Percentiles rank a stretch among this genome's conserved stretches.
Conservation (phyloP, 2,888 invertebrate genomes). For the Eulithis testata region DNA sequence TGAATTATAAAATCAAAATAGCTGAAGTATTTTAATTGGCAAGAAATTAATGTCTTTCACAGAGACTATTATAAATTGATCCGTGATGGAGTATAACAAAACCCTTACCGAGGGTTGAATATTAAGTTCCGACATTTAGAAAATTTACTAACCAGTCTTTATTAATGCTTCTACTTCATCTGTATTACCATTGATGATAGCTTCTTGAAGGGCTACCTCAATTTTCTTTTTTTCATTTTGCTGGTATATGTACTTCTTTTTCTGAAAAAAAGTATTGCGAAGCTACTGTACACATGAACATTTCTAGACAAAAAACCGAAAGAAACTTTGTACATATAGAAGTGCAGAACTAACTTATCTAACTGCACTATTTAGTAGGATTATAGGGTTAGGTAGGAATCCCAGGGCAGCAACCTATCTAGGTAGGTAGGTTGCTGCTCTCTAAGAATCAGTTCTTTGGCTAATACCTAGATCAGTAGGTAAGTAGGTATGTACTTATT, state of each 20-base stretch:
- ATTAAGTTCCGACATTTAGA: not conserved
- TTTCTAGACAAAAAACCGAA: not conserved
- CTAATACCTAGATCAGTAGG: not conserved
- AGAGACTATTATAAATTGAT: too few relatives aligned
- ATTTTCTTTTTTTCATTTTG: slow-evolving; percentile 60
- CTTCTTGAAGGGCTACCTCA: slow-evolving; percentile 69
- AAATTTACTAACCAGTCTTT: slow-evolving; percentile 49
- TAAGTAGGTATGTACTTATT: not conserved
- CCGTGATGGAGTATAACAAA: too few relatives aligned
- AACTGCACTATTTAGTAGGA: too few relatives aligned
- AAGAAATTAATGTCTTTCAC: too few relatives aligned
- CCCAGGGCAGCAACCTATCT: too few relatives aligned
- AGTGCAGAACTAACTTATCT: too few relatives aligned
- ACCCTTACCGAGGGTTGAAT: too few relatives aligned
- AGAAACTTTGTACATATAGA: too few relatives aligned
- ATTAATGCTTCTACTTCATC: slow-evolving; percentile 62
- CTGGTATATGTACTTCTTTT: slow-evolving; percentile 48
- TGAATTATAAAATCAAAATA: too few relatives aligned
- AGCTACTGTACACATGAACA: not conserved
- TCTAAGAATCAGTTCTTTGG: not conserved
- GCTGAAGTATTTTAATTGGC: too few relatives aligned
- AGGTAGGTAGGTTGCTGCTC: not conserved
- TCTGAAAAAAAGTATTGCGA: slow-evolving; percentile 46
- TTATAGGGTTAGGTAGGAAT: too few relatives aligned
- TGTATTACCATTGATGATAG: slow-evolving; percentile 69